Evolutionary conservation across 23 tunicate species (phyloP).

Genomic region (Ciona savignyi): DNA sequence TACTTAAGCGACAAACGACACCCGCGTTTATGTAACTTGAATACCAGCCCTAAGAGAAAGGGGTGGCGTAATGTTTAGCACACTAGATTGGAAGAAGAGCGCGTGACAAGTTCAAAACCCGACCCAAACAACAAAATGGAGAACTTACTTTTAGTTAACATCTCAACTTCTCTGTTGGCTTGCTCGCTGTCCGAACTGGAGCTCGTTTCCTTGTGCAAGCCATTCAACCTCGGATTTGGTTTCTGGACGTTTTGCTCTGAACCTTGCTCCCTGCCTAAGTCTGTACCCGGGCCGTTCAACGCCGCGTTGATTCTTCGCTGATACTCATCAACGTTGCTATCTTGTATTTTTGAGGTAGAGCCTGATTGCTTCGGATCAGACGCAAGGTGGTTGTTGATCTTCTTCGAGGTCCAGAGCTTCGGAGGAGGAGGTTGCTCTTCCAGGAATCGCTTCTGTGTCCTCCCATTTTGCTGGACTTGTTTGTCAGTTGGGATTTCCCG

Average conservation of each 20-base stretch:
- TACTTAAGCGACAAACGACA: too few relatives aligned
- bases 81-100: too few relatives aligned
- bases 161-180: background rate
- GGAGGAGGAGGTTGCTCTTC: constrained; percentile 78
- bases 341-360: background rate
- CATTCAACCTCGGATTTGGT: constrained; percentile 34
- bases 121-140: too few relatives aligned
- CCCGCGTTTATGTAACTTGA: too few relatives aligned
- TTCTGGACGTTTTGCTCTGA: background rate
- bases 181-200: background rate
- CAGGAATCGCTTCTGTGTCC: background rate
- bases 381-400: background rate
- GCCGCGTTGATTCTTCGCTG: constrained; percentile 41
- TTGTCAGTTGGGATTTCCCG: background rate
- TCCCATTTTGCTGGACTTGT: background rate
- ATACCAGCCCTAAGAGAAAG: too few relatives aligned
- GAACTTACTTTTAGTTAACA: constrained; percentile 1
- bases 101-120: too few relatives aligned
- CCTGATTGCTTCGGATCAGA: background rate
- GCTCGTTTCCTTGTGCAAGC: background rate
- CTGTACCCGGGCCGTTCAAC: constrained; percentile 34
- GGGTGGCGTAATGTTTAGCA: too few relatives aligned
- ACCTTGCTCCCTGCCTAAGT: background rate
- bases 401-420: constrained; percentile 17
- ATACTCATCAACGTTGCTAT: background rate